phyloP scores from a whole-genome alignment of 2,888 invertebrate species.

The Idaea aversata region DNA sequence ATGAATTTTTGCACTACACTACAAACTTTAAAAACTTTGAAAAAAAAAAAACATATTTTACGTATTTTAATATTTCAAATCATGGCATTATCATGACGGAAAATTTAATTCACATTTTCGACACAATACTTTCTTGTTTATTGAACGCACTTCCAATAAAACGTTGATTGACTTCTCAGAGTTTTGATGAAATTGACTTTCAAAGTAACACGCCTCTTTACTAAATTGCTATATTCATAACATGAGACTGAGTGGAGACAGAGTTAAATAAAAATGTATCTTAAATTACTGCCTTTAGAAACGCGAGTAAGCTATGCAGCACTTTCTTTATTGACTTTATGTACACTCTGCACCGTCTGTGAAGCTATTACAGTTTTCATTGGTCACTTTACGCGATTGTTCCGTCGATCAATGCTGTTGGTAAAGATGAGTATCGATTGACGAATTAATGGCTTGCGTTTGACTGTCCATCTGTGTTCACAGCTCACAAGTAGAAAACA shows the following conservation, averaged over 20 bases:
- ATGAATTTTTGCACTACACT: not conserved
- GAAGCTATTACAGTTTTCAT: not conserved
- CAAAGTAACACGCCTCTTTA: not conserved
- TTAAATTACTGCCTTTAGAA: not conserved
- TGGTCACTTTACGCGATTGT: not conserved
- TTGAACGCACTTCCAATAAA: not conserved
- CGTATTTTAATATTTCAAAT: not conserved
- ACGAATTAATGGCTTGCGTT: too few species aligned
- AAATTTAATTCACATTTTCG: not conserved
- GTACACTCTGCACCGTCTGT: not conserved
- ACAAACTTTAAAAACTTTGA: not conserved
- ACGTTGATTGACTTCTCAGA: not conserved
- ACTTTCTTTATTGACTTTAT: not conserved
- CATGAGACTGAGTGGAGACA: not conserved
- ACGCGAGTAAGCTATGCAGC: not conserved
- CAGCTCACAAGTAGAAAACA: too few species aligned
- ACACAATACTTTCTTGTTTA: not conserved
- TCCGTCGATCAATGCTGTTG: too few species aligned
- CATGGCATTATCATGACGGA: not conserved
- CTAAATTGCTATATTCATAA: not conserved
- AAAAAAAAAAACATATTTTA: not conserved
- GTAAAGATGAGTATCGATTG: too few species aligned
- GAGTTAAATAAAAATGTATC: not conserved
- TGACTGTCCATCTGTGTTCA: too few species aligned
- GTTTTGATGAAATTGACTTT: not conserved